A percentile compares a stretch with the other conserved stretches of the same genome.
Conservation (phyloP, 2,797 vertebrate genomes). For the Sphenodon punctatus region DNA sequence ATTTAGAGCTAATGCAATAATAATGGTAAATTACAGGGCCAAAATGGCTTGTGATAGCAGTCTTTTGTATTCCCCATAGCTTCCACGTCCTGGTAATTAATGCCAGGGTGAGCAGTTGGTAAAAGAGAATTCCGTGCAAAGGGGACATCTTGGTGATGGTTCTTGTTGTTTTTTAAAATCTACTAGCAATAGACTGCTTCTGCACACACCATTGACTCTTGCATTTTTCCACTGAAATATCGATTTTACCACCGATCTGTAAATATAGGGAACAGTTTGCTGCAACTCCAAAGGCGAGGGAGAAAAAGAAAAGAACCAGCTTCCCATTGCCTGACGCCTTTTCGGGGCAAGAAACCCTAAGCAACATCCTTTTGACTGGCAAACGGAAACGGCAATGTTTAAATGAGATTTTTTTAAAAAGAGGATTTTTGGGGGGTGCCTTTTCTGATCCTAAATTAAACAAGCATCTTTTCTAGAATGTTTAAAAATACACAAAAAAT, state of each 20-base stretch:
- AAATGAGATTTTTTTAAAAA: neutral
- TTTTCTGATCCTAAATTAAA: constrained; percentile 15
- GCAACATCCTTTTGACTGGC: neutral
- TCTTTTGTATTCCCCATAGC: constrained; percentile 92
- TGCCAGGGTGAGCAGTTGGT: constrained; percentile 84
- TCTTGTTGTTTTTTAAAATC: constrained; percentile 75
- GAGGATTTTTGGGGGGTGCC: neutral
- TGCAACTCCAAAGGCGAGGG: constrained; percentile 9
- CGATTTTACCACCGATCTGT: constrained; percentile 80
- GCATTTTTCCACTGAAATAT: constrained; percentile 81
- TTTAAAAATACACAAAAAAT: too few species aligned
- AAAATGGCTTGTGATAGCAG: constrained; percentile 96
- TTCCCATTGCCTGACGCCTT: constrained; percentile 2
- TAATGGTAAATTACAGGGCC: constrained; percentile 99
- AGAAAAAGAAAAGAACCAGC: neutral
- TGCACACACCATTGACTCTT: constrained; percentile 80
- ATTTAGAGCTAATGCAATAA: constrained; percentile 99
- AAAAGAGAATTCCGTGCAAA: constrained; percentile 83
- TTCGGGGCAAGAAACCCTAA: neutral
- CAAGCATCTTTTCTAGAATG: constrained; percentile 18
- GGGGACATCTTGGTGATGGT: constrained; percentile 82
- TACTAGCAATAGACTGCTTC: constrained; percentile 81
- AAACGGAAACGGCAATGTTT: neutral
- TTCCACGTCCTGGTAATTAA: constrained; percentile 92
- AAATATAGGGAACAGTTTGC: constrained; percentile 70